A percentile compares a stretch with the other conserved stretches of the same genome.
These are phyloP conservation scores for Drosophila repleta DNA, from an alignment of 1,140 invertebrate species.

Conservation along the genomic window DNA sequence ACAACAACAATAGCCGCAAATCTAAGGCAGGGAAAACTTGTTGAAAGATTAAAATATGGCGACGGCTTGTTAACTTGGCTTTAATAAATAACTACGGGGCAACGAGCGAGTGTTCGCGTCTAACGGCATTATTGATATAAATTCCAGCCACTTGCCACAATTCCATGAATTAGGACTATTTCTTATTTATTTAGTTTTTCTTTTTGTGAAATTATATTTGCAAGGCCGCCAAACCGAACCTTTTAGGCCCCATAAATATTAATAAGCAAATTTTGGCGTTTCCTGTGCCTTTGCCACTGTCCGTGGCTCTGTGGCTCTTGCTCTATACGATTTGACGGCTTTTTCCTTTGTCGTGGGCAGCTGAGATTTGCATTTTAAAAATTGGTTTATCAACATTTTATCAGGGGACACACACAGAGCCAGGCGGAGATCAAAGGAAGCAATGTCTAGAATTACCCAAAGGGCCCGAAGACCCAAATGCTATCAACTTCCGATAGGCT, in stretches of 20 bases:
- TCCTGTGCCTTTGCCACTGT: constrained; percentile 1
- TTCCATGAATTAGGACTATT: constrained; percentile 10
- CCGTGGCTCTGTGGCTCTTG: constrained; percentile 13
- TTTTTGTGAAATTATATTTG: constrained; percentile 48
- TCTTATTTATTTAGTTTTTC: neutral
- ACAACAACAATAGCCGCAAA: neutral
- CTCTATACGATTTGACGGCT: constrained; percentile 17
- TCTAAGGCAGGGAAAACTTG: constrained; percentile 37
- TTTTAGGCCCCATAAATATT: constrained; percentile 72
- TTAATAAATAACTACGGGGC: constrained; percentile 39
- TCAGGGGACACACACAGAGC: constrained; percentile 31
- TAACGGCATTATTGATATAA: constrained; percentile 77
- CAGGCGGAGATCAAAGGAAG: constrained; percentile 66
- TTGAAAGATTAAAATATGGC: constrained; percentile 62
- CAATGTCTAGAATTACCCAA: constrained; percentile 60
- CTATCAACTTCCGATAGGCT: constrained; percentile 76
- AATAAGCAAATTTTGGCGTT: constrained; percentile 58
- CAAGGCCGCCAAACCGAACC: constrained; percentile 47
- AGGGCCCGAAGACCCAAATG: constrained; percentile 11
- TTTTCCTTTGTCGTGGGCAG: constrained; percentile 45
- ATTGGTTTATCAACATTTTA: constrained; percentile 72
- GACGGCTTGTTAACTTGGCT: constrained; percentile 41
- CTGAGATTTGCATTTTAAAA: constrained; percentile 73
- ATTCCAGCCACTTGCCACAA: constrained; percentile 61
- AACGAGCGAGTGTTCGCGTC: constrained; percentile 11